These are phyloP conservation scores for Nipponacmea schrenckii DNA, from an alignment of 2,888 invertebrate species.

Conservation along the genomic window DNA sequence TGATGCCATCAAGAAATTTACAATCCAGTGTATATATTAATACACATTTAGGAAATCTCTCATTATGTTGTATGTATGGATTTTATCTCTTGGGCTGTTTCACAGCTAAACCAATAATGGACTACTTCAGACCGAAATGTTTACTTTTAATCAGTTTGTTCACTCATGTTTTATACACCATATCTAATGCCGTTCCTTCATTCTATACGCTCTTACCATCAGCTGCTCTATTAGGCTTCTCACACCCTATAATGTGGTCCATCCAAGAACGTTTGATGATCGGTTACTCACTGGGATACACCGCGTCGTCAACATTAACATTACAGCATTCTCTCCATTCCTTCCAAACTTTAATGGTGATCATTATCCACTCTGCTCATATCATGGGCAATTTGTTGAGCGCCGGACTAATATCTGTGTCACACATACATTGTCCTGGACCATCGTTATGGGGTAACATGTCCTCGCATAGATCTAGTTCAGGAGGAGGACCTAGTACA, in stretches of 20 bases:
- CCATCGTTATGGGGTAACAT: conserved; percentile 15
- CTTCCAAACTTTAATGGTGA: conserved; percentile 55
- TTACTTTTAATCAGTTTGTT: conserved; percentile 50
- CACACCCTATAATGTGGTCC: conserved; percentile 55
- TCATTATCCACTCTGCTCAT: conserved; percentile 57
- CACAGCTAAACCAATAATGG: conserved; percentile 45
- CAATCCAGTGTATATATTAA: conserved; percentile 50
- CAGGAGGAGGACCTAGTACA: not conserved
- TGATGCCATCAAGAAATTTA: conserved; percentile 45
- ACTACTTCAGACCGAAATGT: conserved; percentile 52
- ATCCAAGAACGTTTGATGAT: conserved; percentile 54
- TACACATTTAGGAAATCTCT: conserved; percentile 48
- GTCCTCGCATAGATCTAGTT: not conserved
- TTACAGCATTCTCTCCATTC: conserved; percentile 52
- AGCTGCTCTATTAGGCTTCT: conserved; percentile 52
- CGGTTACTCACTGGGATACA: conserved; percentile 54
- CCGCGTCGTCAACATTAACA: conserved; percentile 46
- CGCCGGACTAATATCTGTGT: conserved; percentile 47
- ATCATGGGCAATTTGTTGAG: conserved; percentile 55
- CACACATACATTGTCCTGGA: conserved; percentile 34
- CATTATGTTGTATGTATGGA: conserved; percentile 52
- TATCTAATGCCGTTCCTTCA: conserved; percentile 55
- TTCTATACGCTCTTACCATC: conserved; percentile 51
- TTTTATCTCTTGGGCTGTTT: conserved; percentile 53
- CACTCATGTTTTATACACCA: conserved; percentile 54